These are phyloP conservation scores for Sebastes schlegelii DNA, from an alignment of 2,113 vertebrate genomes.

Conservation along the genomic window DNA sequence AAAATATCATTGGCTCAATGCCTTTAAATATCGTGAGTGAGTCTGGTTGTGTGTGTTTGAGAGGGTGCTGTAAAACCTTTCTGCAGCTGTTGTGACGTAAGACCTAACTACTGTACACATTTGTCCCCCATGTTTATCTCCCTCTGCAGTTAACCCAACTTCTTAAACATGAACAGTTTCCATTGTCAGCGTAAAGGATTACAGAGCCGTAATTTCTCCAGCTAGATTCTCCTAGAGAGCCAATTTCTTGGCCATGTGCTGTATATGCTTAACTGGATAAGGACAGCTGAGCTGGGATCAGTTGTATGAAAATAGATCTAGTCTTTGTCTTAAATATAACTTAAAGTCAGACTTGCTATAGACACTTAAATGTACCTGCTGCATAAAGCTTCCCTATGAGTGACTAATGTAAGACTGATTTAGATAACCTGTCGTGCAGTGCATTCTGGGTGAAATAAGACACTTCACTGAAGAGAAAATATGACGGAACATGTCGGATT, in stretches of 20 bases:
- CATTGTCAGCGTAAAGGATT: not conserved
- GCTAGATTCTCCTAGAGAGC: not conserved
- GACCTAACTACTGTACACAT: not conserved
- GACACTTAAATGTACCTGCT: too few relatives aligned
- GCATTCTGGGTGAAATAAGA: too few relatives aligned
- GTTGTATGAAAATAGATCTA: too few relatives aligned
- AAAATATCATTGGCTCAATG: not conserved
- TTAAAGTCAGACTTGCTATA: too few relatives aligned
- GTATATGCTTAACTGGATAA: not conserved
- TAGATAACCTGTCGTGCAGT: too few relatives aligned
- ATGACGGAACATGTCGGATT: not conserved
- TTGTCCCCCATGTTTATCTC: not conserved
- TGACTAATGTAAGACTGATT: too few relatives aligned
- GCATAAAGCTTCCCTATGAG: too few relatives aligned
- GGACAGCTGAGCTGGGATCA: too few relatives aligned
- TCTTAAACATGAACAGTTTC: not conserved
- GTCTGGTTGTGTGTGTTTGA: too few relatives aligned
- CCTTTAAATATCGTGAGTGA: not conserved
- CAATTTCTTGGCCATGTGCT: not conserved
- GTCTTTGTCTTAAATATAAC: too few relatives aligned
- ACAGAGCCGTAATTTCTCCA: not conserved
- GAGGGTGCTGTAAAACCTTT: not conserved
- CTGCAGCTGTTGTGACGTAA: conserved; percentile 9
- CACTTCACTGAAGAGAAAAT: too few relatives aligned
- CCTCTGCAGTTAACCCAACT: not conserved